Conservation (phyloP, 2,888 invertebrate species). For the Drosophila borborema region DNA sequence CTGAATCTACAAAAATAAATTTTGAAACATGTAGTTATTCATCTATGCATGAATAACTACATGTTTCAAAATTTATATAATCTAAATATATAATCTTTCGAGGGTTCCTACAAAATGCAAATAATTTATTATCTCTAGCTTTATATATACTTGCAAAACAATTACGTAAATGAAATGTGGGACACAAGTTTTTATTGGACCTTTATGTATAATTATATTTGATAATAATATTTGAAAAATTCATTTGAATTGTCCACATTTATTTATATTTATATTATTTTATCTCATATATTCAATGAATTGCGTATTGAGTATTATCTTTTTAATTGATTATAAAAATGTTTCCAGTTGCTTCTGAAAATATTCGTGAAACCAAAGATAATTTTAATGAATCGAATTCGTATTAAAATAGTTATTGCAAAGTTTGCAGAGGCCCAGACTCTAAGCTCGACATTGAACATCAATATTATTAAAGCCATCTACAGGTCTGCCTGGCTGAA, state of each 20-base stretch:
- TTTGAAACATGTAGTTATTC: too few relatives aligned
- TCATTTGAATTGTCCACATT: background rate
- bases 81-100: too few relatives aligned
- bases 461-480: background rate
- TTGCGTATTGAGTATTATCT: background rate
- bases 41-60: too few relatives aligned
- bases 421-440: background rate
- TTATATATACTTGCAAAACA: background rate
- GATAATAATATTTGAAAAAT: background rate
- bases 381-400: too few relatives aligned
- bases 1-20: too few relatives aligned
- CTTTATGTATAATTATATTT: background rate
- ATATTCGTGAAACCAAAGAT: background rate
- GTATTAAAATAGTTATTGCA: too few relatives aligned
- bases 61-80: too few relatives aligned
- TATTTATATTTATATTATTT: background rate
- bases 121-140: too few relatives aligned
- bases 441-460: background rate
- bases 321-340: too few relatives aligned
- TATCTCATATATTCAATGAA: background rate
- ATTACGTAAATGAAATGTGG: background rate
- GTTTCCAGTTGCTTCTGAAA: background rate
- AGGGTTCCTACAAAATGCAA: too few relatives aligned
- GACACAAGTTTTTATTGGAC: background rate
- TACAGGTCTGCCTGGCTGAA: background rate